phyloP scores from a whole-genome alignment of 1,140 invertebrate species.

The Nasonia vitripennis region DNA sequence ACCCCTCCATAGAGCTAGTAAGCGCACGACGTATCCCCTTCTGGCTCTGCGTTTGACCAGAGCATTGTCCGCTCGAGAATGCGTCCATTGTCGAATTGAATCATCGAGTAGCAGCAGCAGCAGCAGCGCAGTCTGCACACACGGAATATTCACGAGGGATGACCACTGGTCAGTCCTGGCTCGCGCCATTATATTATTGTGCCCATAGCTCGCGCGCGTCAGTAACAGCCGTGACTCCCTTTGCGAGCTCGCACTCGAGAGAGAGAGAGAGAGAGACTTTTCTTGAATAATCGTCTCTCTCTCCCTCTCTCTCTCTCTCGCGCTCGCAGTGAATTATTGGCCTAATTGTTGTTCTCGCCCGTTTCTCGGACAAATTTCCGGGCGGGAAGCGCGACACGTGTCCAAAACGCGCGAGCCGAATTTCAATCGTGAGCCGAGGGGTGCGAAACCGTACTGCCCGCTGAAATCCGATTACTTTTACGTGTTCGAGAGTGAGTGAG shows the following conservation, averaged over 20 bases:
- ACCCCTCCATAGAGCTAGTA: neutral
- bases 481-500: neutral
- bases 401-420: slow-evolving; percentile 52
- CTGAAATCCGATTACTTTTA: slow-evolving; percentile 34
- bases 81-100: slow-evolving; percentile 71
- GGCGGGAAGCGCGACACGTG: slow-evolving; percentile 58
- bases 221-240: slow-evolving; percentile 15
- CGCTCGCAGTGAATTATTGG: slow-evolving; percentile 69
- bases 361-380: slow-evolving; percentile 66
- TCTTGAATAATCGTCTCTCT: slow-evolving; percentile 50
- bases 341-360: slow-evolving; percentile 67
- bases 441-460: neutral
- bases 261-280: slow-evolving; percentile 38
- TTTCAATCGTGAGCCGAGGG: slow-evolving; percentile 43
- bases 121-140: neutral
- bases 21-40: neutral
- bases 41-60: slow-evolving; percentile 66
- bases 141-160: slow-evolving; percentile 66
- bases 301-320: neutral
- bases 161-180: slow-evolving; percentile 64
- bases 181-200: slow-evolving; percentile 66
- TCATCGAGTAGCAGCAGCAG: slow-evolving; percentile 62
- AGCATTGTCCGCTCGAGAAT: slow-evolving; percentile 66
- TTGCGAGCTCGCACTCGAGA: neutral
- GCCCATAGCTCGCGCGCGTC: neutral